phyloP scores from a whole-genome alignment of 1,140 invertebrate genomes.

The Leptinotarsa undecemlineata region DNA sequence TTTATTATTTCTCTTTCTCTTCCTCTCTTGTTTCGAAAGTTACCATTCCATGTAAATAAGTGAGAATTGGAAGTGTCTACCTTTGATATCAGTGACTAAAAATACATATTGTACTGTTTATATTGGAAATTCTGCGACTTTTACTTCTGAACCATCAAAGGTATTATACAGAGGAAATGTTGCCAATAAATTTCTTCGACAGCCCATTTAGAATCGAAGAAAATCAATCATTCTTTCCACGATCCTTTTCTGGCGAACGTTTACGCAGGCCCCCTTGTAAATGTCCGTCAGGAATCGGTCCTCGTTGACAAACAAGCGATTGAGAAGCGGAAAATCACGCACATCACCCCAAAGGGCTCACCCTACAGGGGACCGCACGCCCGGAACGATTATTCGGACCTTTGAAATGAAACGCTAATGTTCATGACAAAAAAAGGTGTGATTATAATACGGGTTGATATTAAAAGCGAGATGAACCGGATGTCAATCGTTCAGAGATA shows the following conservation, averaged over 20 bases:
- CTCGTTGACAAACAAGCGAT: constrained; percentile 46
- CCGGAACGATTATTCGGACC: constrained; percentile 32
- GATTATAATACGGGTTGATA: no score
- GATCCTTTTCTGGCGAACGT: neutral
- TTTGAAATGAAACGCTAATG: neutral
- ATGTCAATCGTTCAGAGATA: no score
- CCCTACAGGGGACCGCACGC: constrained; percentile 31
- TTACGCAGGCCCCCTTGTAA: constrained; percentile 18
- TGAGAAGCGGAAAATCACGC: constrained; percentile 45
- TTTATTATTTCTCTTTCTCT: no score
- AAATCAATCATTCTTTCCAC: constrained; percentile 15
- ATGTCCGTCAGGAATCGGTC: constrained; percentile 39
- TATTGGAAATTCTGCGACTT: no score
- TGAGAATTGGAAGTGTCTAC: no score
- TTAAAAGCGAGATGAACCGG: no score
- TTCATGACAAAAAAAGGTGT: neutral
- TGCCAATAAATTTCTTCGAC: constrained; percentile 32
- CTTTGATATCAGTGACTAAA: no score
- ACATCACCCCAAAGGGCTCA: constrained; percentile 38
- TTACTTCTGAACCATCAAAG: neutral
- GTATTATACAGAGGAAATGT: constrained; percentile 22
- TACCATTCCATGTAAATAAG: no score
- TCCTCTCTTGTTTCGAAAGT: no score
- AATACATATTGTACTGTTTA: no score
- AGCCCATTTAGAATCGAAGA: constrained; percentile 26